Evolutionary conservation across 2,113 vertebrate genomes (phyloP).

Genomic region (Oreochromis niloticus): DNA sequence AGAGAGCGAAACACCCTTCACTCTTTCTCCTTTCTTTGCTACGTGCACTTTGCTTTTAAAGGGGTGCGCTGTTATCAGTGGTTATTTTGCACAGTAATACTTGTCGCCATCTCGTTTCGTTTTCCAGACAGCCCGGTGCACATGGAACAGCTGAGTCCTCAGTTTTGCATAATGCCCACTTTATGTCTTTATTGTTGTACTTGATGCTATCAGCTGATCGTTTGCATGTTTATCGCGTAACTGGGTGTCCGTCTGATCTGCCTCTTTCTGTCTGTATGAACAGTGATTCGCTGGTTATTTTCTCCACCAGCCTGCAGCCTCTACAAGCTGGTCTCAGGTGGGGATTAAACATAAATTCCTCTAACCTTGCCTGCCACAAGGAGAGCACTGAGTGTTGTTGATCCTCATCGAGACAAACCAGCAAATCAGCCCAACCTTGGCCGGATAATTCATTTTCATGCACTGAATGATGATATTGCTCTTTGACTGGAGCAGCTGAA

Average conservation of each 20-base stretch:
- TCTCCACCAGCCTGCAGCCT: neutral
- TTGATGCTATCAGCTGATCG: constrained; percentile 3
- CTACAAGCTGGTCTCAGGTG: neutral
- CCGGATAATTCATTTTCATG: neutral
- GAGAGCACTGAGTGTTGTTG: neutral
- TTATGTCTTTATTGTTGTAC: neutral
- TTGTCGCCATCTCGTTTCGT: neutral
- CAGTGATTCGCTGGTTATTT: neutral
- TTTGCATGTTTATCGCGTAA: constrained; percentile 10
- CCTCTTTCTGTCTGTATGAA: neutral
- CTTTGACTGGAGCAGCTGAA: constrained; percentile 3
- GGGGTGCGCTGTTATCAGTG: neutral
- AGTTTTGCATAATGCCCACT: neutral
- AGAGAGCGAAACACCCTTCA: constrained; percentile 32
- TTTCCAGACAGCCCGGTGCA: neutral
- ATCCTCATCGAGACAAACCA: neutral
- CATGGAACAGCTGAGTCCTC: neutral
- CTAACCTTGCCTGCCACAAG: neutral
- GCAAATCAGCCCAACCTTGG: neutral
- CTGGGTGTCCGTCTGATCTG: neutral
- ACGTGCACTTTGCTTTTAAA: neutral
- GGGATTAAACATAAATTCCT: neutral
- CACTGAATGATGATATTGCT: neutral
- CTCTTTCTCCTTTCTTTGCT: neutral
- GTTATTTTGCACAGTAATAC: neutral